Conservation (phyloP, 2,797 vertebrate genomes). For the Melopsittacus undulatus region DNA sequence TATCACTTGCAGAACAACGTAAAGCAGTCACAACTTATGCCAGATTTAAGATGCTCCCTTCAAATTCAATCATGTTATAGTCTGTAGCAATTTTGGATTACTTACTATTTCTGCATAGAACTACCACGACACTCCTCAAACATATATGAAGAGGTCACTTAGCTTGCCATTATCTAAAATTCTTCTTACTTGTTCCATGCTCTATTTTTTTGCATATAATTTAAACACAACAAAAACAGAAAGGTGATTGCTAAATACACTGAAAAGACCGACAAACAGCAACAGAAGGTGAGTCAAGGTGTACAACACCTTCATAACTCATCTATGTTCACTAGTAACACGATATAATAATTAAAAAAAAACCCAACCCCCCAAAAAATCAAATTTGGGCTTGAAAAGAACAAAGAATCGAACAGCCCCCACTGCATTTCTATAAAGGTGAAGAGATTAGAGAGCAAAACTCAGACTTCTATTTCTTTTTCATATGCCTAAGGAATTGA, state of each 20-base stretch:
- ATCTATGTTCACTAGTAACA: background rate
- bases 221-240: background rate
- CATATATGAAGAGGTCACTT: background rate
- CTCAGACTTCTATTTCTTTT: background rate
- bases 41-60: background rate
- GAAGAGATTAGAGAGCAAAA: background rate
- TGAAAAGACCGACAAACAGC: background rate
- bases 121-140: background rate
- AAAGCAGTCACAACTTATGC: conserved; percentile 23
- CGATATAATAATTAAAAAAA: background rate
- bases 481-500: background rate
- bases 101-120: background rate
- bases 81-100: background rate
- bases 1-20: background rate
- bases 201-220: background rate
- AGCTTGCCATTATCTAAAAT: background rate
- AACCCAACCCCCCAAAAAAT: background rate
- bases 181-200: background rate
- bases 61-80: background rate
- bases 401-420: background rate
- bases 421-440: background rate
- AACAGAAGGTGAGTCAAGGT: background rate
- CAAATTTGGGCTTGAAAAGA: background rate
- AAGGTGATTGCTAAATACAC: background rate
- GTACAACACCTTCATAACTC: background rate